Evolutionary conservation across 2,888 invertebrate species (phyloP).

Genomic region (Pseudococcus jackbeardsleyi): DNA sequence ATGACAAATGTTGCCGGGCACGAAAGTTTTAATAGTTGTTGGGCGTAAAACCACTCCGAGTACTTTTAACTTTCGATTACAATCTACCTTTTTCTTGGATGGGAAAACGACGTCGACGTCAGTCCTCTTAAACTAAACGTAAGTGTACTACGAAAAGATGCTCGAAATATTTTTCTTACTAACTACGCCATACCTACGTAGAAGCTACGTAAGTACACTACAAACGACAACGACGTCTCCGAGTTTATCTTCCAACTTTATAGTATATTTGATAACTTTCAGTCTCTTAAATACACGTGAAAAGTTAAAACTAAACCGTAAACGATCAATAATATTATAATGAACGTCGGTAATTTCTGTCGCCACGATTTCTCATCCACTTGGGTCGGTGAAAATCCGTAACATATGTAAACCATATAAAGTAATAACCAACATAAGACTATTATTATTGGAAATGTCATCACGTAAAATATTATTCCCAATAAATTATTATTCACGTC

Average conservation of each 20-base stretch:
- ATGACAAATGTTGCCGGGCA: slow-evolving; percentile 34
- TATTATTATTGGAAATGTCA: slow-evolving; percentile 1
- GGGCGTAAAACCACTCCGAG: slow-evolving; percentile 1
- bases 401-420: slow-evolving; percentile 25
- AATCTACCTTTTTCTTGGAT: slow-evolving; percentile 11
- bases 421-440: slow-evolving; percentile 28
- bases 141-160: neutral
- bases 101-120: neutral
- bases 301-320: slow-evolving; percentile 33
- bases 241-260: neutral
- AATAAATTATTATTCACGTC: slow-evolving; percentile 8
- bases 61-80: slow-evolving; percentile 40
- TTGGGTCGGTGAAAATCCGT: neutral
- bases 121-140: neutral
- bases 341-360: slow-evolving; percentile 16
- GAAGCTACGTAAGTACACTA: too few relatives aligned
- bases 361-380: slow-evolving; percentile 16
- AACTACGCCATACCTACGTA: neutral
- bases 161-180: neutral
- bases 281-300: slow-evolving; percentile 25
- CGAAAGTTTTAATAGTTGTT: slow-evolving; percentile 33
- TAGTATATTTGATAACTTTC: slow-evolving; percentile 2
- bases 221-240: neutral
- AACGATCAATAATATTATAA: slow-evolving; percentile 8
- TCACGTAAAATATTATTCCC: slow-evolving; percentile 39